Evolutionary conservation across 1,140 invertebrate genomes (phyloP).

Genomic region (Cephus cinctus): DNA sequence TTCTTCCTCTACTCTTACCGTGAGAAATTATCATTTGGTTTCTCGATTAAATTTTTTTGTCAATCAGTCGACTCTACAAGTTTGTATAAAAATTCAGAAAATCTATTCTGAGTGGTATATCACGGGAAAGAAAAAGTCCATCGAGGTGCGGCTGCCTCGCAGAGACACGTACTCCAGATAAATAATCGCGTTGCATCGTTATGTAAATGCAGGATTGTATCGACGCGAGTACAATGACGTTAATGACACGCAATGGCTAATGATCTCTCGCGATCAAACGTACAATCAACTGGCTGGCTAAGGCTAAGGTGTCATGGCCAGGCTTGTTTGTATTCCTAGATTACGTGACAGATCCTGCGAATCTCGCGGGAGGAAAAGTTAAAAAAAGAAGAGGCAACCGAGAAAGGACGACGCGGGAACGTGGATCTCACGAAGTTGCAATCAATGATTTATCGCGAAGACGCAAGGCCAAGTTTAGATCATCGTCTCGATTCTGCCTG

Average conservation of each 20-base stretch:
- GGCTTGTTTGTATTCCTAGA: conserved; percentile 21
- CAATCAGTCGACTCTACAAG: too few relatives aligned
- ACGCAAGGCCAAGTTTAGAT: conserved; percentile 32
- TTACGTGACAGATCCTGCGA: not conserved
- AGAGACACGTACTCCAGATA: conserved; percentile 18
- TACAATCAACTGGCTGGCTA: conserved; percentile 25
- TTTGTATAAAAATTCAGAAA: too few relatives aligned
- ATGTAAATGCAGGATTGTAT: conserved; percentile 15
- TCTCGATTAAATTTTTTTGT: too few relatives aligned
- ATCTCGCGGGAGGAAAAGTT: not conserved
- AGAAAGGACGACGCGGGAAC: not conserved
- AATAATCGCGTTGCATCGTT: conserved; percentile 23
- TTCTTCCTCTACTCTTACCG: too few relatives aligned
- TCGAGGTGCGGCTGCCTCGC: too few relatives aligned
- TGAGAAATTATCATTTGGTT: too few relatives aligned
- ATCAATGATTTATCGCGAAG: too few relatives aligned
- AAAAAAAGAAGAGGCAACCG: not conserved
- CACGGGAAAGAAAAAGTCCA: too few relatives aligned
- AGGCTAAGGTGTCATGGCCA: conserved; percentile 25
- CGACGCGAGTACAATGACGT: conserved; percentile 19
- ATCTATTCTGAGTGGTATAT: too few relatives aligned
- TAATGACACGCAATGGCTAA: conserved; percentile 24
- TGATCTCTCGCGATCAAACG: conserved; percentile 13
- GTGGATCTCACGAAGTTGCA: conserved; percentile 9
- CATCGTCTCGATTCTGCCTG: conserved; percentile 21